Percentiles rank a stretch among this genome's conserved stretches.
phyloP scores from a whole-genome alignment of 2,113 vertebrate genomes.

The Grammomys dolichurus region DNA sequence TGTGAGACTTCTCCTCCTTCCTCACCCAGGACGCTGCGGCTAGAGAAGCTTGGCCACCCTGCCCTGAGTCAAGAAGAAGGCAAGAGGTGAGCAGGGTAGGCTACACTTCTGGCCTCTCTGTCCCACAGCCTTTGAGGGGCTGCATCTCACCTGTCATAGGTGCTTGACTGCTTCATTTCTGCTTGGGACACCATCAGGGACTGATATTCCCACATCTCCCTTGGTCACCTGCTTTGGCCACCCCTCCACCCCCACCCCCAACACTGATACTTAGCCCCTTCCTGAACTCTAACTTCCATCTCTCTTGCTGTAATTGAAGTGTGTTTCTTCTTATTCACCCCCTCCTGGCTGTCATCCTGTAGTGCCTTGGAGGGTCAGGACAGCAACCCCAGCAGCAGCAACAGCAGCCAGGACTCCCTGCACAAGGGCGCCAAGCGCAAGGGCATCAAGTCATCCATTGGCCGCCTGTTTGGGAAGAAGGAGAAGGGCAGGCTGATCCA shows the following conservation, averaged over 20 bases:
- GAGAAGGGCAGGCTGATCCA: conserved; percentile 94
- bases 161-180: neutral
- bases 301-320: conserved; percentile 42
- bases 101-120: neutral
- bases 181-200: neutral
- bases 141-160: neutral
- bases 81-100: conserved; percentile 88
- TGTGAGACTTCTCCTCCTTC: conserved; percentile 98
- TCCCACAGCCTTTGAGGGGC: neutral
- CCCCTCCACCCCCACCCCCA: neutral
- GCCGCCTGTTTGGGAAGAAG: conserved; percentile 97
- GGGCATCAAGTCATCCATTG: conserved; percentile 98
- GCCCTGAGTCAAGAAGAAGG: conserved; percentile 96
- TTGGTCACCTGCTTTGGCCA: neutral
- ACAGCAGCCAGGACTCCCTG: conserved; percentile 90
- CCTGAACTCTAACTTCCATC: neutral
- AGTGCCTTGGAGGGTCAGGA: conserved; percentile 88
- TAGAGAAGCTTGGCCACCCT: conserved; percentile 94
- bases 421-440: conserved; percentile 95
- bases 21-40: conserved; percentile 93
- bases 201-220: neutral
- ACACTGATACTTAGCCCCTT: neutral
- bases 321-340: conserved; percentile 72
- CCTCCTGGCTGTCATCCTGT: conserved; percentile 58
- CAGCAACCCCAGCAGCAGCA: conserved; percentile 88